Percentiles rank a stretch among this genome's conserved stretches.
Conservation (phyloP, 2,888 invertebrate species). For the Synanthedon andrenaeformis region DNA sequence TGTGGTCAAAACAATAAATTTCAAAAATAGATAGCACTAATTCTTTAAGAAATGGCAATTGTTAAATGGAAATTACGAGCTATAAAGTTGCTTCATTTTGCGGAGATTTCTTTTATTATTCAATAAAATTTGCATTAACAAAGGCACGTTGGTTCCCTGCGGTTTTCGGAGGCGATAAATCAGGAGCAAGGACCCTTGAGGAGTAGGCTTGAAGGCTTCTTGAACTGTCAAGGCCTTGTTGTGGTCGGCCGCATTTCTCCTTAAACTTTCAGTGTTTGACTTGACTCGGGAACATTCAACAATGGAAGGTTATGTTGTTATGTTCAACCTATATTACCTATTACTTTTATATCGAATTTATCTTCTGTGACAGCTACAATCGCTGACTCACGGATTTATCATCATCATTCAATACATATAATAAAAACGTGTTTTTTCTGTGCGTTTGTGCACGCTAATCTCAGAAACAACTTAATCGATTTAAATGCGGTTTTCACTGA, state of each 20-base stretch:
- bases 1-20: neutral
- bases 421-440: too few relatives aligned
- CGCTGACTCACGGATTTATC: too few relatives aligned
- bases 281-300: neutral
- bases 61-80: constrained; percentile 57
- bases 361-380: too few relatives aligned
- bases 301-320: too few relatives aligned
- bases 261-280: neutral
- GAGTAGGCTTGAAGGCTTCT: constrained; percentile 46
- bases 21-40: neutral
- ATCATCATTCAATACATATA: too few relatives aligned
- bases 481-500: too few relatives aligned
- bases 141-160: constrained; percentile 63
- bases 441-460: too few relatives aligned
- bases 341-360: too few relatives aligned
- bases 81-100: constrained; percentile 63
- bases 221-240: constrained; percentile 60
- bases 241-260: constrained; percentile 35
- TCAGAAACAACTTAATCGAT: too few relatives aligned
- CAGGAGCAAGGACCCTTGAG: constrained; percentile 55
- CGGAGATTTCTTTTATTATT: constrained; percentile 62
- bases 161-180: constrained; percentile 64
- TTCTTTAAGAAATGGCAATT: constrained; percentile 22
- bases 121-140: constrained; percentile 59
- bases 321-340: too few relatives aligned